Percentiles rank a stretch among this genome's conserved stretches.
Conservation (phyloP, 1,140 invertebrate species). For the Drosophila equinoxialis region DNA sequence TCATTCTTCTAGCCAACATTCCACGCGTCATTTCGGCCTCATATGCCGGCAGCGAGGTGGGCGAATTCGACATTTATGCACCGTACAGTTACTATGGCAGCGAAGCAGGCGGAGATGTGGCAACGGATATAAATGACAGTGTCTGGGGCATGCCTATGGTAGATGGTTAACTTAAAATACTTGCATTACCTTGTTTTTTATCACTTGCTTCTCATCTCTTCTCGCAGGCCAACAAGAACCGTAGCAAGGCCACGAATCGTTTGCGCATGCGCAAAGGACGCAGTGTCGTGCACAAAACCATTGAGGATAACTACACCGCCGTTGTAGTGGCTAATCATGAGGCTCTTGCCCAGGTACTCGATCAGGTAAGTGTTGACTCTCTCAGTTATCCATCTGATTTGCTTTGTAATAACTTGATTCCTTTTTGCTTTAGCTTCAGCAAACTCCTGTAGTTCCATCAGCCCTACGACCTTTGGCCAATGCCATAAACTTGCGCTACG, state of each 20-base stretch:
- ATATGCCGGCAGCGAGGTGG: slow-evolving; percentile 90
- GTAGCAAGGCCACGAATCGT: slow-evolving; percentile 84
- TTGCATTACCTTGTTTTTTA: not conserved
- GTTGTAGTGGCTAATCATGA: slow-evolving; percentile 95
- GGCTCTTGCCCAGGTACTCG: slow-evolving; percentile 91
- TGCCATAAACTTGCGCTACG: slow-evolving; percentile 87
- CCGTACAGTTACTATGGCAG: slow-evolving; percentile 90
- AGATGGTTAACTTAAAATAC: not conserved
- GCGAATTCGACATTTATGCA: slow-evolving; percentile 89
- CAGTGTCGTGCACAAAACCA: slow-evolving; percentile 90
- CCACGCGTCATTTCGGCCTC: slow-evolving; percentile 87
- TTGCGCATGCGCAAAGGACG: slow-evolving; percentile 89
- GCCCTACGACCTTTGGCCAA: slow-evolving; percentile 88
- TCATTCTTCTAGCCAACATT: slow-evolving; percentile 78
- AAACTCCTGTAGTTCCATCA: slow-evolving; percentile 86
- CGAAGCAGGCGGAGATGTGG: slow-evolving; percentile 83
- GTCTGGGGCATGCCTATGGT: slow-evolving; percentile 82
- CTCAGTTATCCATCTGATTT: not conserved
- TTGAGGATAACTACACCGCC: slow-evolving; percentile 94
- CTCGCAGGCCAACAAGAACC: slow-evolving; percentile 70
- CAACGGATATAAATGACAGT: slow-evolving; percentile 79
- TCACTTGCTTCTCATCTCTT: not conserved
- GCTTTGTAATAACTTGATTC: slow-evolving; percentile 18
- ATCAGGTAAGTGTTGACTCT: slow-evolving; percentile 86
- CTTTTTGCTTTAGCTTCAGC: slow-evolving; percentile 85